Evolutionary conservation across 2,113 vertebrate genomes (phyloP).

Genomic region (Callocephalon fimbriatum): DNA sequence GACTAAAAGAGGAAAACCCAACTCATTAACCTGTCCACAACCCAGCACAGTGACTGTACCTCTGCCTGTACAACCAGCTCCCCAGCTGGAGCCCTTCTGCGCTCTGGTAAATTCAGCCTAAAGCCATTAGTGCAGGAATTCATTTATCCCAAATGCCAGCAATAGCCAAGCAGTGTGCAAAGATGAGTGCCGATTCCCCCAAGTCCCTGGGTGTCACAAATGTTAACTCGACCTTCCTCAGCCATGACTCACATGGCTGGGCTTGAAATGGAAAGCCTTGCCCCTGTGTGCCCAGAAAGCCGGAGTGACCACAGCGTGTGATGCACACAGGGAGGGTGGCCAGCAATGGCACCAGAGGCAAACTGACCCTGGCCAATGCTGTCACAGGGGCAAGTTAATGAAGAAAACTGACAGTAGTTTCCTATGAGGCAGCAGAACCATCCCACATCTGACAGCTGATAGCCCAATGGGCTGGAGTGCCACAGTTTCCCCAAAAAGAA

Average conservation of each 20-base stretch:
- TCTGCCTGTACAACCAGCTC: background rate
- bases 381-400: background rate
- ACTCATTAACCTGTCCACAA: background rate
- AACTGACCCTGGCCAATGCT: background rate
- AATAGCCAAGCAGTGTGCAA: background rate
- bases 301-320: rapidly evolving
- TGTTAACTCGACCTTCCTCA: background rate
- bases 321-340: rapidly evolving
- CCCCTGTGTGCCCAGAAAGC: background rate
- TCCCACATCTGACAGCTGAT: background rate
- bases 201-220: background rate
- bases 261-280: background rate
- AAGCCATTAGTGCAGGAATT: background rate
- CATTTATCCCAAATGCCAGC: background rate
- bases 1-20: background rate
- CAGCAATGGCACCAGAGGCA: background rate
- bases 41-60: background rate
- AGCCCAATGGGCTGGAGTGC: background rate
- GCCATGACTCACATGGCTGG: background rate
- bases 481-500: background rate
- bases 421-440: background rate
- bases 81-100: background rate
- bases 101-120: background rate
- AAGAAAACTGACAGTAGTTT: background rate
- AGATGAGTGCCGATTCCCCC: background rate